Evolutionary conservation across 1,140 invertebrate genomes (phyloP).

Genomic region (Drosophila saltans): DNA sequence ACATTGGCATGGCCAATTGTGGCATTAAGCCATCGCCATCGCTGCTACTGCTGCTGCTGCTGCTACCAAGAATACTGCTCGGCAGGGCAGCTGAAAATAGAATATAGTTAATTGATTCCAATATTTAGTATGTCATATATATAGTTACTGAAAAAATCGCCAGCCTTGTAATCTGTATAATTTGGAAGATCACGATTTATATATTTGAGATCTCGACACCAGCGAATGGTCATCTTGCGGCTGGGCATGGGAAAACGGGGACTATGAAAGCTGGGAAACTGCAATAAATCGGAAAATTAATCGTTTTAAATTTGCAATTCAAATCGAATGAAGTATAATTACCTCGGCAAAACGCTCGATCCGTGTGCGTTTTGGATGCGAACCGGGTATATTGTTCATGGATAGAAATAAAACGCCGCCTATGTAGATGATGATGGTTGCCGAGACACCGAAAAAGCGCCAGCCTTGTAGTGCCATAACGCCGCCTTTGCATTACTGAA

Average conservation of each 20-base stretch:
- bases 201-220: constrained; percentile 79
- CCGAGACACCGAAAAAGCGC: constrained; percentile 84
- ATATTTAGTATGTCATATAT: too few species aligned
- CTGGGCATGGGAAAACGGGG: constrained; percentile 67
- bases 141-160: constrained; percentile 64
- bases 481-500: constrained; percentile 81
- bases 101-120: too few species aligned
- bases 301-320: too few species aligned
- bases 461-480: constrained; percentile 83
- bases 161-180: constrained; percentile 68
- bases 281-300: background rate
- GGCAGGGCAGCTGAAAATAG: constrained; percentile 50
- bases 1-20: constrained; percentile 49
- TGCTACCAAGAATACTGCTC: constrained; percentile 38
- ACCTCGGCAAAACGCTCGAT: constrained; percentile 76
- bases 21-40: constrained; percentile 36
- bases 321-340: constrained; percentile 13
- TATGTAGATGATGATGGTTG: constrained; percentile 84
- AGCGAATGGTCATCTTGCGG: constrained; percentile 76
- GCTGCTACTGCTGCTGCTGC: constrained; percentile 7
- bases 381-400: constrained; percentile 85
- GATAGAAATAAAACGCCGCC: constrained; percentile 85
- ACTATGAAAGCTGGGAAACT: constrained; percentile 79
- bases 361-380: constrained; percentile 74
- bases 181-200: constrained; percentile 74